Evolutionary conservation across 2,113 vertebrate genomes (phyloP).

Genomic region (Tamias sibiricus): DNA sequence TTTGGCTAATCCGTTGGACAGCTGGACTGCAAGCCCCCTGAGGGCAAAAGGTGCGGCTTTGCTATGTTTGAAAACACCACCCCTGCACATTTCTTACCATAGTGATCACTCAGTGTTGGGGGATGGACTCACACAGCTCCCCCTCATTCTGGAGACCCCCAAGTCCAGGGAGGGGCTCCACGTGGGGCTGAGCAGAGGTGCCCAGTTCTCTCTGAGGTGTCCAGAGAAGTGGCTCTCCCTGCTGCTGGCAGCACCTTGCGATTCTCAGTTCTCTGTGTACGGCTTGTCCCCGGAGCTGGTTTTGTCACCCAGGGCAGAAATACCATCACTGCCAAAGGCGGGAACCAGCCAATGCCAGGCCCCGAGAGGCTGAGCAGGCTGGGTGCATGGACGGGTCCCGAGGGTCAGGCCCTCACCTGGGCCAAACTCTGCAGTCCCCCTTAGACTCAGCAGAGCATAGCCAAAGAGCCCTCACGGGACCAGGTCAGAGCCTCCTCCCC

Average conservation of each 20-base stretch:
- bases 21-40: neutral
- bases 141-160: neutral
- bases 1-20: neutral
- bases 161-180: neutral
- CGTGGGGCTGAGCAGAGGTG: neutral
- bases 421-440: too few relatives aligned
- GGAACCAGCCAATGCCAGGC: too few relatives aligned
- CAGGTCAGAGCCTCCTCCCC: fast-evolving
- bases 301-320: neutral
- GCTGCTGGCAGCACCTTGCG: neutral
- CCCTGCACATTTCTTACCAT: neutral
- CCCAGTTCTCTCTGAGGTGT: neutral
- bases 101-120: neutral
- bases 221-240: neutral
- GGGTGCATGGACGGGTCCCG: too few relatives aligned
- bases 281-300: neutral
- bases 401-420: too few relatives aligned
- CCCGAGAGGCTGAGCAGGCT: too few relatives aligned
- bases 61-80: neutral
- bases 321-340: too few relatives aligned
- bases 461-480: neutral
- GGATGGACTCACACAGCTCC: neutral
- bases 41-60: neutral
- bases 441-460: too few relatives aligned
- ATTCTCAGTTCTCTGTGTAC: neutral